These are phyloP conservation scores for Trichogramma pretiosum DNA, from an alignment of 1,140 invertebrate species.

Conservation along the genomic window DNA sequence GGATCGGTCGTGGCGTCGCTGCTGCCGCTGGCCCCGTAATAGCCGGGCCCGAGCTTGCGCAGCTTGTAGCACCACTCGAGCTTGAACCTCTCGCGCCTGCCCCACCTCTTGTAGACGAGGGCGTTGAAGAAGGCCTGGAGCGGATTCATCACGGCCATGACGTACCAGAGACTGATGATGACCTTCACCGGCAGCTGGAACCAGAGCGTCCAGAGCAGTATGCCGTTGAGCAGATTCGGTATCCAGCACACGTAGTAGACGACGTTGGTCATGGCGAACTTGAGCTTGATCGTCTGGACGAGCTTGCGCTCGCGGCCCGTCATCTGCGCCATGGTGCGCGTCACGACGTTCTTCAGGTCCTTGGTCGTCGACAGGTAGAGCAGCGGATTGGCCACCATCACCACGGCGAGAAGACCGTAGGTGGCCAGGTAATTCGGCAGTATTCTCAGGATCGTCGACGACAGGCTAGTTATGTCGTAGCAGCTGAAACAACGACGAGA, in stretches of 20 bases:
- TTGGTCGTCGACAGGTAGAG: constrained; percentile 58
- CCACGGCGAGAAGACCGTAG: constrained; percentile 60
- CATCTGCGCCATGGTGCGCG: constrained; percentile 53
- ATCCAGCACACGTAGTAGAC: constrained; percentile 76
- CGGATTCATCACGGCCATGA: constrained; percentile 74
- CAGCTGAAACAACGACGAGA: constrained; percentile 68
- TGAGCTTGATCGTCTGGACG: constrained; percentile 58
- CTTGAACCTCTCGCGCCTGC: constrained; percentile 36
- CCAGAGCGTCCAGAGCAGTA: constrained; percentile 69
- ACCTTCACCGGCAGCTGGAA: constrained; percentile 57
- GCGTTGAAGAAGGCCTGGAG: constrained; percentile 73
- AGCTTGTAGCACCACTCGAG: constrained; percentile 36
- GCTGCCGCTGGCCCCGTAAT: constrained; percentile 13
- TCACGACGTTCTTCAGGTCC: constrained; percentile 55
- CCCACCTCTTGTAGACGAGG: constrained; percentile 67
- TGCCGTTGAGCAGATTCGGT: constrained; percentile 68
- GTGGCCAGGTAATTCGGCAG: constrained; percentile 71
- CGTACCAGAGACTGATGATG: constrained; percentile 67
- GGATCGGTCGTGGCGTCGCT: constrained; percentile 21
- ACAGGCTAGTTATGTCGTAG: constrained; percentile 53
- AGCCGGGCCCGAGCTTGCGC: constrained; percentile 21
- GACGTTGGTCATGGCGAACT: constrained; percentile 67
- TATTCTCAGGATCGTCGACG: constrained; percentile 55
- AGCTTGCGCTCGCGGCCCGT: constrained; percentile 63
- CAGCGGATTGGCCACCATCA: constrained; percentile 69